Conservation (phyloP, 2,888 invertebrate genomes). For the Plemyria rubiginata region DNA sequence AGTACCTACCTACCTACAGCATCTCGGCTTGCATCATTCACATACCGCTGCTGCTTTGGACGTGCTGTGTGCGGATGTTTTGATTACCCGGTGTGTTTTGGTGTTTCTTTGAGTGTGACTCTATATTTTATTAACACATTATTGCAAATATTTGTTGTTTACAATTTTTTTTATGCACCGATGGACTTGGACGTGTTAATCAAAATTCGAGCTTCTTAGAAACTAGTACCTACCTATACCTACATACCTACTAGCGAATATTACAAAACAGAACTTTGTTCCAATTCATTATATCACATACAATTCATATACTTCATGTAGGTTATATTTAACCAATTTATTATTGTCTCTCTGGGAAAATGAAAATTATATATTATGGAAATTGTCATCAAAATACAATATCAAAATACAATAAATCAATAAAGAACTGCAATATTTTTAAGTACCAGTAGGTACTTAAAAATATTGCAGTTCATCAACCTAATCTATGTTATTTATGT, state of each 20-base stretch:
- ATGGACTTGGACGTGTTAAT: conserved; percentile 45
- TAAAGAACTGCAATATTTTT: conserved; percentile 2
- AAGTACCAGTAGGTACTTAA: not conserved
- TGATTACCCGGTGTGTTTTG: conserved; percentile 44
- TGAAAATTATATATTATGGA: too few species aligned
- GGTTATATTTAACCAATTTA: too few species aligned
- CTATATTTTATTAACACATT: conserved; percentile 25
- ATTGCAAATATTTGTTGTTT: conserved; percentile 26
- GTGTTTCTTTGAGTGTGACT: conserved; percentile 35
- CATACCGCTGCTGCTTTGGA: conserved; percentile 65
- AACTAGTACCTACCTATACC: conserved; percentile 1
- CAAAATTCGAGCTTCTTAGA: conserved; percentile 28
- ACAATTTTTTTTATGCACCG: conserved; percentile 40
- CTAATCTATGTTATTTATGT: conserved; percentile 2
- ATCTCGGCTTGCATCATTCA: conserved; percentile 65
- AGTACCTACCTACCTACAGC: too few species aligned
- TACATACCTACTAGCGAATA: too few species aligned
- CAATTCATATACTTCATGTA: not conserved
- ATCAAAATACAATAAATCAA: not conserved
- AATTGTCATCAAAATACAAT: too few species aligned
- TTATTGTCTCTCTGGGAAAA: too few species aligned
- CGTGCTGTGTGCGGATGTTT: conserved; percentile 49
- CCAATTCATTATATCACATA: not conserved
- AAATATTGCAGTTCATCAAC: too few species aligned
- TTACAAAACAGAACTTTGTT: not conserved